Percentiles rank a stretch among this genome's conserved stretches.
phyloP scores from a whole-genome alignment of 2,888 invertebrate genomes.

The Venusia cambrica region DNA sequence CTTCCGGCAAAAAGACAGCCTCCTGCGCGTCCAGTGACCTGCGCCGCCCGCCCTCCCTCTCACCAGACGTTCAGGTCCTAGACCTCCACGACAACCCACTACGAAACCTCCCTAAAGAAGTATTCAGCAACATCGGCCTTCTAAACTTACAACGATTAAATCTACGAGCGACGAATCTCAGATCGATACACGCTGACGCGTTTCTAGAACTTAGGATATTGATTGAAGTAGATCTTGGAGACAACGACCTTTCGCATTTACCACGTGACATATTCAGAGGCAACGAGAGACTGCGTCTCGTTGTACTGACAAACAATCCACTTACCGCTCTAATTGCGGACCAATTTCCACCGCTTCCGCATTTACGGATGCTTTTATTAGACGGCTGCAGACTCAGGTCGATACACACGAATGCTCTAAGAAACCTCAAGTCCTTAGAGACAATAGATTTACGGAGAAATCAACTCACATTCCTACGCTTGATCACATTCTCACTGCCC shows the following conservation, averaged over 20 bases:
- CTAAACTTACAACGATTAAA: conserved; percentile 92
- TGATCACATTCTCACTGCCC: conserved; percentile 83
- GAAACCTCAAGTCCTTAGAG: conserved; percentile 86
- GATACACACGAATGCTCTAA: conserved; percentile 89
- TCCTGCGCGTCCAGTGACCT: conserved; percentile 91
- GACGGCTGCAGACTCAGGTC: conserved; percentile 88
- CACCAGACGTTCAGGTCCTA: conserved; percentile 83
- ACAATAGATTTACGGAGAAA: conserved; percentile 91
- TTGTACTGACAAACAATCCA: conserved; percentile 92
- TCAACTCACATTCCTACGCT: conserved; percentile 84
- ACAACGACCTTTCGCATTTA: conserved; percentile 88
- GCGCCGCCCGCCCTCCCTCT: conserved; percentile 86
- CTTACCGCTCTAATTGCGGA: conserved; percentile 85
- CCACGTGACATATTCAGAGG: conserved; percentile 91
- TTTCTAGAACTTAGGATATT: conserved; percentile 92
- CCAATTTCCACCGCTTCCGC: conserved; percentile 91
- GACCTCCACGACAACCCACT: conserved; percentile 92
- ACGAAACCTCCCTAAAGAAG: conserved; percentile 86
- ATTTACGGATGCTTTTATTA: conserved; percentile 89
- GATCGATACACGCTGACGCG: conserved; percentile 90
- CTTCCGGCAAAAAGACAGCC: conserved; percentile 94
- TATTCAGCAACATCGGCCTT: conserved; percentile 89
- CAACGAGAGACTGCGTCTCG: conserved; percentile 89
- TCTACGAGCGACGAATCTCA: conserved; percentile 87
- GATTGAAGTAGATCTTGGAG: conserved; percentile 92